These are phyloP conservation scores for Elgaria multicarinata DNA, from an alignment of 2,113 vertebrate genomes.

Conservation along the genomic window DNA sequence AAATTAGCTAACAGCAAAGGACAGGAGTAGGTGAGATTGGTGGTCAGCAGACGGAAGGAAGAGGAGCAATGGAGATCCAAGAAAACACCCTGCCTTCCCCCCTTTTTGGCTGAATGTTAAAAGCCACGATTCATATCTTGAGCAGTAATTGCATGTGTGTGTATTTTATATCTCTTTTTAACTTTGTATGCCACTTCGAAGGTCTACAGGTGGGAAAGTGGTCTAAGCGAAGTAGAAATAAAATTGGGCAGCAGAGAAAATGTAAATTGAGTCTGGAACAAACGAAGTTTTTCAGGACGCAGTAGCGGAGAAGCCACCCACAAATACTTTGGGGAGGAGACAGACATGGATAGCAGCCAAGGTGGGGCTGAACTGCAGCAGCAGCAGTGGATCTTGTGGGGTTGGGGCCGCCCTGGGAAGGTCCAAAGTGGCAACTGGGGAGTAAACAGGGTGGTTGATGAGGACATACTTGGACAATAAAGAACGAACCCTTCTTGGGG, in stretches of 20 bases:
- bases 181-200: no score
- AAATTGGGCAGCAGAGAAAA: not conserved
- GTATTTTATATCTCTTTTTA: no score
- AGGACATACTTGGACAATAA: not conserved
- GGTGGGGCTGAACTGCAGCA: not conserved
- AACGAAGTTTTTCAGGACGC: not conserved
- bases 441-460: not conserved
- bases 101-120: not conserved
- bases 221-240: no score
- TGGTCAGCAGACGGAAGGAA: not conserved
- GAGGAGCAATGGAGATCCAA: not conserved
- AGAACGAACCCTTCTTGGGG: not conserved
- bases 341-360: not conserved
- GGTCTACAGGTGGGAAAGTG: no score
- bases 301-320: not conserved
- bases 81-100: not conserved
- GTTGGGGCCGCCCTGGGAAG: no score
- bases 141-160: no score
- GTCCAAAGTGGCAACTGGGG: not conserved
- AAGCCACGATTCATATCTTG: not conserved
- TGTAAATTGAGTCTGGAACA: not conserved
- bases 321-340: not conserved
- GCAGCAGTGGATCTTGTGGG: no score
- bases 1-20: not conserved
- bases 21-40: not conserved